phyloP scores from a whole-genome alignment of 2,113 vertebrate genomes.

The Rhodinocichla rosea region DNA sequence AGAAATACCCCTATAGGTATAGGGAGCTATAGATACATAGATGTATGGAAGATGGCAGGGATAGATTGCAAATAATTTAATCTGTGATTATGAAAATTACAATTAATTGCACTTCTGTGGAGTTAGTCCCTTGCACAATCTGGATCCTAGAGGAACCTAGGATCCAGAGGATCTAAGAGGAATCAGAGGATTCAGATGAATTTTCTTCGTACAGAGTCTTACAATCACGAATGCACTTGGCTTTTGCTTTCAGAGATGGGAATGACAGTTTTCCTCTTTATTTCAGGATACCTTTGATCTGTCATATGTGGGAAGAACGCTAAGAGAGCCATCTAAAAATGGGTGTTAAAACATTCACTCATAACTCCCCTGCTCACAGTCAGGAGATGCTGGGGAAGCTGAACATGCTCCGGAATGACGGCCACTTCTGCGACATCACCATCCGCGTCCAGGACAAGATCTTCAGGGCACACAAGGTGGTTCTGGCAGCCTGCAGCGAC shows the following conservation, averaged over 20 bases:
- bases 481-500: slow-evolving; percentile 89
- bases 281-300: slow-evolving; percentile 67
- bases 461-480: slow-evolving; percentile 91
- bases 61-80: background rate
- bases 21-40: background rate
- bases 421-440: slow-evolving; percentile 91
- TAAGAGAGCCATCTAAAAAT: slow-evolving; percentile 74
- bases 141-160: background rate
- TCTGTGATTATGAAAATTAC: background rate
- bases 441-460: slow-evolving; percentile 93
- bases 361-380: slow-evolving; percentile 88
- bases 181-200: background rate
- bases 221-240: background rate
- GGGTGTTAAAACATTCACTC: slow-evolving; percentile 95
- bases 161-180: too few species aligned
- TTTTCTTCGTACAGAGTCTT: background rate
- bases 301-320: slow-evolving; percentile 66
- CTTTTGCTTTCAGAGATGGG: background rate
- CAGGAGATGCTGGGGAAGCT: slow-evolving; percentile 94
- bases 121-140: background rate
- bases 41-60: background rate
- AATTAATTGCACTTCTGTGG: background rate
- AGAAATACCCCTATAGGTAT: background rate
- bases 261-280: slow-evolving; percentile 33
- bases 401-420: slow-evolving; percentile 87